A percentile compares a stretch with the other conserved stretches of the same genome.
These are phyloP conservation scores for Spodoptera picta DNA, from an alignment of 2,888 invertebrate genomes.

Conservation along the genomic window DNA sequence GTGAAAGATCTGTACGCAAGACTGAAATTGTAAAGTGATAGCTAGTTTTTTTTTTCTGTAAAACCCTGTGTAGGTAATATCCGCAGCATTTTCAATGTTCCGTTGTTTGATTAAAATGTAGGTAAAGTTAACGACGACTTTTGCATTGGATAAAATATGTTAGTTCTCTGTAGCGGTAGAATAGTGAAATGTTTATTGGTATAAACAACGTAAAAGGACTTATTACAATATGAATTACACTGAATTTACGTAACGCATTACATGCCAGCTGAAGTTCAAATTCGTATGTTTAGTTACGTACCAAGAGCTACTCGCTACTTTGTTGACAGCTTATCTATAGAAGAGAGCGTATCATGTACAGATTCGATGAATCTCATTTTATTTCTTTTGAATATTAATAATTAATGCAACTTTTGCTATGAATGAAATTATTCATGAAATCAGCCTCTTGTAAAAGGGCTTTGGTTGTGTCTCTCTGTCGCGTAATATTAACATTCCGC, in stretches of 20 bases:
- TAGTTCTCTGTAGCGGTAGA: conserved; percentile 46
- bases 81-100: conserved; percentile 45
- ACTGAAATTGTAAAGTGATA: conserved; percentile 60
- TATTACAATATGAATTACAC: conserved; percentile 10
- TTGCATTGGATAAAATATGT: conserved; percentile 44
- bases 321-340: conserved; percentile 24
- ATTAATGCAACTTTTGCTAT: conserved; percentile 6
- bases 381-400: conserved; percentile 11
- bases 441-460: conserved; percentile 1
- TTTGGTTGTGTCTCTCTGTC: conserved; percentile 14
- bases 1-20: conserved; percentile 62
- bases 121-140: conserved; percentile 35
- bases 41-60: conserved; percentile 52
- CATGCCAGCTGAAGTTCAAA: background rate
- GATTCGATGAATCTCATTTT: conserved; percentile 53
- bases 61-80: conserved; percentile 44
- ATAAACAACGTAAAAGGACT: conserved; percentile 24
- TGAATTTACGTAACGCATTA: conserved; percentile 19
- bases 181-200: conserved; percentile 35
- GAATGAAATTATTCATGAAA: conserved; percentile 8
- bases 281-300: conserved; percentile 8
- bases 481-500: conserved; percentile 42
- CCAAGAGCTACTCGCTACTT: conserved; percentile 12
- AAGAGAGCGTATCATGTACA: conserved; percentile 46
- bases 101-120: conserved; percentile 43